Base-by-base conservation (phyloP, 2,113 vertebrate species). In the Talpa occidentalis region DNA sequence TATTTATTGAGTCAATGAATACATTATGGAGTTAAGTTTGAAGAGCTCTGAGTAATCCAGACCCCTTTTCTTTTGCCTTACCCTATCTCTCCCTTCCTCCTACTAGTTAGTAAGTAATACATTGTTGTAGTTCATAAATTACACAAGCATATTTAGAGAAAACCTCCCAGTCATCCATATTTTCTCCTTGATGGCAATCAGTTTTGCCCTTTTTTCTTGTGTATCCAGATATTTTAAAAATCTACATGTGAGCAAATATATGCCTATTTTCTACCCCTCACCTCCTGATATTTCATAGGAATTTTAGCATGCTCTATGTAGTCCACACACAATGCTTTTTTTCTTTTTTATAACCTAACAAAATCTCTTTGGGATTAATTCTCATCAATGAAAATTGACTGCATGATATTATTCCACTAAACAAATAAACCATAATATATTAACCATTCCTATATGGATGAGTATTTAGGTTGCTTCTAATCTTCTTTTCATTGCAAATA, bases 291-390 rank as follows among this genome's bases (percentile, higher is more conserved):
- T 76, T 76, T 85, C 76, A 70, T 19, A 67, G 3, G 8, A 62
- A 44, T 44, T 32, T 54, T 73, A 8, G 28, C 37, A 76, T 37
- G 44, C 17, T 87, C 1, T 59, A 42, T 32, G 5, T 52, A 60
- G 49, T 89, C 8, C 54, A 14, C 28, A 64, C 14, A 47, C 40
- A 67, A 82, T 69, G 21, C 7, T 69, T 74, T 49, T 69, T 74
- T 69, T 74, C 12, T 69, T 74, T 92, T 86, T 64, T 60, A 56
- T 72, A 81, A 82, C 12, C 30, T 62, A 72, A 89, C 28, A 92
- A 88, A 88, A 62, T 79, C 62, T 49, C 56, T 79, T 72, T 87
- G 70, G 60, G 44, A 59, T 70, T 7, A 67, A 72, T 52, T 30
- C 15, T 21, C 77, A 78, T 59, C 17, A 17, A 84, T n/a, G n/a